Percentiles rank a stretch among this genome's conserved stretches.
phyloP scores from a whole-genome alignment of 2,888 invertebrate species.

The Oegoconia quadripuncta region DNA sequence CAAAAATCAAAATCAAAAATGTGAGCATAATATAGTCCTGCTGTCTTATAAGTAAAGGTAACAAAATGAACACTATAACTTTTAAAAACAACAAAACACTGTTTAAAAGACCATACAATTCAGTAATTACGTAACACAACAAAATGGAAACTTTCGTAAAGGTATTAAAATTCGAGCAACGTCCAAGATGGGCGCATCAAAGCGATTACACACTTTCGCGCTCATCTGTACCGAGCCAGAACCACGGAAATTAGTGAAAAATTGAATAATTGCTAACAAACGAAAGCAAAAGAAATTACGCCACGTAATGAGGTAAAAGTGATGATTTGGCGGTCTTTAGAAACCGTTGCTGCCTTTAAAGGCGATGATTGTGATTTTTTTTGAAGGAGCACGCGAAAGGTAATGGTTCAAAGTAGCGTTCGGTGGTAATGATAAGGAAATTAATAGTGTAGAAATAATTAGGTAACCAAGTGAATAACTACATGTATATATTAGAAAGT shows the following conservation, averaged over 20 bases:
- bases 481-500: too few relatives aligned
- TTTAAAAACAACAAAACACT: too few relatives aligned
- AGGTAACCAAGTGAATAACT: too few relatives aligned
- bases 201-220: conserved; percentile 48
- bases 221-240: too few relatives aligned
- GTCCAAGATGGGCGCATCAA: conserved; percentile 18
- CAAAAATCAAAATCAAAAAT: too few relatives aligned
- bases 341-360: neutral
- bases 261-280: conserved; percentile 29
- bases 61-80: too few relatives aligned
- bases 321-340: conserved; percentile 8
- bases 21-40: too few relatives aligned
- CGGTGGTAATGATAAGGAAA: too few relatives aligned
- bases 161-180: conserved; percentile 1
- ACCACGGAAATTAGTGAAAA: conserved; percentile 35
- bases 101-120: neutral
- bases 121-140: neutral
- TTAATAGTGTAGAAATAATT: too few relatives aligned
- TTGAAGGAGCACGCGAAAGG: neutral
- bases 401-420: too few relatives aligned
- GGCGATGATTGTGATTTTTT: neutral
- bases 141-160: conserved; percentile 1
- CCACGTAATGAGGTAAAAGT: conserved; percentile 11
- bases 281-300: conserved; percentile 28
- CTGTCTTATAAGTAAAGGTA: too few relatives aligned